Evolutionary conservation across 2,888 invertebrate genomes (phyloP).

Genomic region (Isoperla grammatica): DNA sequence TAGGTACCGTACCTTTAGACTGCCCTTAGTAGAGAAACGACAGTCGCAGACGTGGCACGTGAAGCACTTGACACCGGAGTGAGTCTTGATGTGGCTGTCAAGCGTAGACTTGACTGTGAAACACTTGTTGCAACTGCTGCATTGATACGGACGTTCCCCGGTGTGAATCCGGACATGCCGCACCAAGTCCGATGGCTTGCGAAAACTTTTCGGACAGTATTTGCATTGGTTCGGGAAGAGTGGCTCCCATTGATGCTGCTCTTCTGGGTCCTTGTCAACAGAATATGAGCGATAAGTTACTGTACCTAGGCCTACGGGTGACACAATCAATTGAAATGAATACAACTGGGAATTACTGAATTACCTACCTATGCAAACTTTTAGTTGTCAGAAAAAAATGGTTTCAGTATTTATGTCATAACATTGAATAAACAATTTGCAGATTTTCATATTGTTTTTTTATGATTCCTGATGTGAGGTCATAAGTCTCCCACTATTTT

Average conservation of each 20-base stretch:
- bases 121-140: conserved; percentile 47
- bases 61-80: conserved; percentile 52
- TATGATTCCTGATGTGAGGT: too few relatives aligned
- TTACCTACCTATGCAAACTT: too few relatives aligned
- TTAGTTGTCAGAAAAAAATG: too few relatives aligned
- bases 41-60: conserved; percentile 58
- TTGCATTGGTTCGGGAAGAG: conserved; percentile 49
- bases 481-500: too few relatives aligned
- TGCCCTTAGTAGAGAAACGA: conserved; percentile 58
- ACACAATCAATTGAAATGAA: not conserved
- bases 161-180: conserved; percentile 63
- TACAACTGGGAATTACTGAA: too few relatives aligned
- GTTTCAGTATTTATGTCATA: too few relatives aligned
- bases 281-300: too few relatives aligned
- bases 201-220: conserved; percentile 59
- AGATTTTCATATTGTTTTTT: too few relatives aligned
- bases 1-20: conserved; percentile 52
- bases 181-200: conserved; percentile 61
- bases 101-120: conserved; percentile 63
- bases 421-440: too few relatives aligned
- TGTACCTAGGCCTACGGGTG: not conserved
- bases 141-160: conserved; percentile 60
- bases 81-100: conserved; percentile 56
- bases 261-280: conserved; percentile 30
- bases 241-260: conserved; percentile 35